Conservation (phyloP, 2,113 vertebrate species). For the Sula dactylatra region DNA sequence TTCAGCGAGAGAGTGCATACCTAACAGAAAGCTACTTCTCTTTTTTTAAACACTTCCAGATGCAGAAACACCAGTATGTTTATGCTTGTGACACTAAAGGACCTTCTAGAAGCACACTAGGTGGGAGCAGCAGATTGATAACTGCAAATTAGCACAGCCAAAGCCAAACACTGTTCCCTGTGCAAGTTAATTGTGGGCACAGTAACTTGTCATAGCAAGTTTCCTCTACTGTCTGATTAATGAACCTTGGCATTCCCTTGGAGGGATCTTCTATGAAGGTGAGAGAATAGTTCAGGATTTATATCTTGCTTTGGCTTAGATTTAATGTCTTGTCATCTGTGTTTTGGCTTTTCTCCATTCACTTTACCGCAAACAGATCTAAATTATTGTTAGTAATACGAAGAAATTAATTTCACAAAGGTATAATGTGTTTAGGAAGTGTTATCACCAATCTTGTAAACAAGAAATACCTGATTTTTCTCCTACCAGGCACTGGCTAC, state of each 20-base stretch:
- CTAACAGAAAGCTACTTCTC: not conserved
- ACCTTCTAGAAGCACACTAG: not conserved
- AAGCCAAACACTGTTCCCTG: not conserved
- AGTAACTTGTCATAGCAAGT: not conserved
- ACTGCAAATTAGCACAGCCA: not conserved
- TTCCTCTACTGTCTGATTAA: not conserved
- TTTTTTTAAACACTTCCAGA: not conserved
- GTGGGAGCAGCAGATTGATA: not conserved
- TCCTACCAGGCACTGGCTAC: not conserved
- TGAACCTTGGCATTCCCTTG: not conserved
- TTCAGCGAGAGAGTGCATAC: not conserved
- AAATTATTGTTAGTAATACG: not conserved
- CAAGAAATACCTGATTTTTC: not conserved
- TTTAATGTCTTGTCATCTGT: not conserved
- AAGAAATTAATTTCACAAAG: not conserved
- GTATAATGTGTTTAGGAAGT: not conserved
- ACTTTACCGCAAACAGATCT: not conserved
- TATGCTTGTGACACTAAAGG: not conserved
- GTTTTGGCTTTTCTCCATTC: not conserved
- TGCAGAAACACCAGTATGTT: accelerated
- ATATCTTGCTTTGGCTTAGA: not conserved
- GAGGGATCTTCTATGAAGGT: not conserved
- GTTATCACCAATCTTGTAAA: not conserved
- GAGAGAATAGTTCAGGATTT: not conserved
- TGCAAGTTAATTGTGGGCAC: not conserved